Conservation (phyloP, 2,888 invertebrate species). For the Peribatodes rhomboidaria region DNA sequence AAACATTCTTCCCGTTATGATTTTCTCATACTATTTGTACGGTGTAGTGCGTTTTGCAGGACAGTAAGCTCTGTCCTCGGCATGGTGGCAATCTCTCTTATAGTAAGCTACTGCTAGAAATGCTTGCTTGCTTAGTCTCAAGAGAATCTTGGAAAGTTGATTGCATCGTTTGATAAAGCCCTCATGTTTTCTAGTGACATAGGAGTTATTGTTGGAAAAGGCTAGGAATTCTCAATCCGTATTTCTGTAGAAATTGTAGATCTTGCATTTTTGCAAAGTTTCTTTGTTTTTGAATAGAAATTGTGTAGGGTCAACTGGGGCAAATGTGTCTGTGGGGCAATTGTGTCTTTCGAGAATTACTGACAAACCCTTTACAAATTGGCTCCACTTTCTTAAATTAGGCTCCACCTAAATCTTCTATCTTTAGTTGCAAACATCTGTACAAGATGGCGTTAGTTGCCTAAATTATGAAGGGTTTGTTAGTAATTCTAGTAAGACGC, state of each 20-base stretch:
- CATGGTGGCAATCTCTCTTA: slow-evolving; percentile 7
- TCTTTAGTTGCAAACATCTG: too few relatives aligned
- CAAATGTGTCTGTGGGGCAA: too few relatives aligned
- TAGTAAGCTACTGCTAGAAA: slow-evolving; percentile 4
- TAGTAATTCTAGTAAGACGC: too few relatives aligned
- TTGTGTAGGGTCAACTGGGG: too few relatives aligned
- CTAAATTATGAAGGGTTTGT: too few relatives aligned
- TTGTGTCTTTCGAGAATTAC: too few relatives aligned
- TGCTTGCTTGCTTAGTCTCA: slow-evolving; percentile 2
- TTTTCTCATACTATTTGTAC: background rate
- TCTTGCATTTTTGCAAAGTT: background rate
- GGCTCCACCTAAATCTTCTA: too few relatives aligned
- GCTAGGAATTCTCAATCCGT: too few relatives aligned
- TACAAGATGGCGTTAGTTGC: too few relatives aligned
- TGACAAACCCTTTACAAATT: too few relatives aligned
- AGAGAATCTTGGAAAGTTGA: slow-evolving; percentile 1
- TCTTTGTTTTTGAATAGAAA: background rate
- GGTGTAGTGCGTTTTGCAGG: slow-evolving; percentile 1
- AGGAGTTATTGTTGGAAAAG: background rate
- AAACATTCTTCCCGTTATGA: background rate
- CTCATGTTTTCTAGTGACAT: background rate
- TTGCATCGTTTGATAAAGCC: slow-evolving; percentile 8
- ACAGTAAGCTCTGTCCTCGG: slow-evolving; percentile 13
- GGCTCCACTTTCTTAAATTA: too few relatives aligned
- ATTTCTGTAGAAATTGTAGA: too few relatives aligned